These are phyloP conservation scores for Megalopta genalis DNA, from an alignment of 1,140 invertebrate genomes.

Conservation along the genomic window DNA sequence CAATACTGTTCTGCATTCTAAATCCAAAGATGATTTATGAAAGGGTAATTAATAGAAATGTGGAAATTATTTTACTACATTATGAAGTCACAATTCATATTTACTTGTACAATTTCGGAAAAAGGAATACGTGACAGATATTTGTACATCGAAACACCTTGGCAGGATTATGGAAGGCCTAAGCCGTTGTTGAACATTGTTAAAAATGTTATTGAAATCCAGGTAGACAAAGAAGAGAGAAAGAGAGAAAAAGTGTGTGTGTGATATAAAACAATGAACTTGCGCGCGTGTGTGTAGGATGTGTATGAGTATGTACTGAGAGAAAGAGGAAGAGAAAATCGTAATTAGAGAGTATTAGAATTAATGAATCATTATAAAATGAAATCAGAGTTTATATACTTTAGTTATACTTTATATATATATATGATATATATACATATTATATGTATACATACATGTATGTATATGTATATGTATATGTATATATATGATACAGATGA, in stretches of 20 bases:
- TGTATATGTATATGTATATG: too few relatives aligned
- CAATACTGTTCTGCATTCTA: constrained; percentile 58
- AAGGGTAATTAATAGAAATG: constrained; percentile 9
- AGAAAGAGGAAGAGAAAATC: constrained; percentile 60
- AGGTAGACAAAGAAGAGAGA: constrained; percentile 55
- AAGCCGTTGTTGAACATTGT: constrained; percentile 78
- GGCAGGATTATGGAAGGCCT: constrained; percentile 71
- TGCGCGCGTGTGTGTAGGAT: constrained; percentile 17
- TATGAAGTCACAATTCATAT: constrained; percentile 37
- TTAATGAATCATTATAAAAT: constrained; percentile 74
- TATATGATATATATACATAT: background rate
- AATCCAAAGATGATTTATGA: constrained; percentile 47
- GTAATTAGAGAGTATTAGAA: constrained; percentile 75
- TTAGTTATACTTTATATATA: constrained; percentile 76
- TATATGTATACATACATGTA: too few relatives aligned
- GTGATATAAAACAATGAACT: constrained; percentile 34
- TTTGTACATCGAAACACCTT: constrained; percentile 70
- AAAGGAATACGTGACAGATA: constrained; percentile 61
- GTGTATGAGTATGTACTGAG: constrained; percentile 29
- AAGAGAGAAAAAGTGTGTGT: constrained; percentile 47
- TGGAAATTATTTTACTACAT: constrained; percentile 53
- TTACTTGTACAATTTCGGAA: constrained; percentile 50
- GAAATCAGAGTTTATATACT: constrained; percentile 78
- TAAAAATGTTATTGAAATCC: constrained; percentile 73
- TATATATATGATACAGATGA: constrained; percentile 64